Evolutionary conservation across 2,888 invertebrate genomes (phyloP).

Genomic region (Tuberolachnus salignus): DNA sequence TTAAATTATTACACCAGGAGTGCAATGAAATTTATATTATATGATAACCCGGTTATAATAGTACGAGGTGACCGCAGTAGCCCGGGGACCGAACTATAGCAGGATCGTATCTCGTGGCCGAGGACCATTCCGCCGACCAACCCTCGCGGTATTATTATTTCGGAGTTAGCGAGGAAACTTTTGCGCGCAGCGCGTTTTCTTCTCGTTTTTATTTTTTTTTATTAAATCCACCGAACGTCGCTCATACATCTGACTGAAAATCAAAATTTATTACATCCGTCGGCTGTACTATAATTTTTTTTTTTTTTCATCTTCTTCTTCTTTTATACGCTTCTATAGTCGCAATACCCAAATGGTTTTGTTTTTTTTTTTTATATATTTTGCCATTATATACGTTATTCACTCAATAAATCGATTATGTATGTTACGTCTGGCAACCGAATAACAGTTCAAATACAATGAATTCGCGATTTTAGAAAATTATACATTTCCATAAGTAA

Average conservation of each 20-base stretch:
- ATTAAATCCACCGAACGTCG: background rate
- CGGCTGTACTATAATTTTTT: background rate
- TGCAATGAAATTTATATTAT: too few species aligned
- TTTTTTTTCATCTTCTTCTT: too few species aligned
- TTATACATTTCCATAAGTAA: too few species aligned
- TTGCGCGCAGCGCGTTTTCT: background rate
- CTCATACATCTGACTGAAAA: background rate
- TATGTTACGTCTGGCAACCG: too few species aligned
- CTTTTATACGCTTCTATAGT: background rate
- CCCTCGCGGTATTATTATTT: background rate
- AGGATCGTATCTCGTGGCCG: background rate
- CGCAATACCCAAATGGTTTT: background rate
- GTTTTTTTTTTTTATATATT: too few species aligned
- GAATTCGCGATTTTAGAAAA: too few species aligned
- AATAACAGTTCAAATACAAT: too few species aligned
- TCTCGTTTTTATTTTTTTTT: background rate
- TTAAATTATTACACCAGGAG: constrained; percentile 28
- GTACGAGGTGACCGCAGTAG: background rate
- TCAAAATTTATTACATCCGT: background rate
- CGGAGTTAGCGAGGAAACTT: background rate
- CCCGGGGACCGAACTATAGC: background rate
- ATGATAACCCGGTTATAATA: background rate
- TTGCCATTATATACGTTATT: too few species aligned
- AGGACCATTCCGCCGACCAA: constrained; percentile 5
- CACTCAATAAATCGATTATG: too few species aligned